Evolutionary conservation across 2,888 invertebrate genomes (phyloP), one percentile per base, ranked within the genome.

Genomic region (Itoplectis maculator): DNA sequence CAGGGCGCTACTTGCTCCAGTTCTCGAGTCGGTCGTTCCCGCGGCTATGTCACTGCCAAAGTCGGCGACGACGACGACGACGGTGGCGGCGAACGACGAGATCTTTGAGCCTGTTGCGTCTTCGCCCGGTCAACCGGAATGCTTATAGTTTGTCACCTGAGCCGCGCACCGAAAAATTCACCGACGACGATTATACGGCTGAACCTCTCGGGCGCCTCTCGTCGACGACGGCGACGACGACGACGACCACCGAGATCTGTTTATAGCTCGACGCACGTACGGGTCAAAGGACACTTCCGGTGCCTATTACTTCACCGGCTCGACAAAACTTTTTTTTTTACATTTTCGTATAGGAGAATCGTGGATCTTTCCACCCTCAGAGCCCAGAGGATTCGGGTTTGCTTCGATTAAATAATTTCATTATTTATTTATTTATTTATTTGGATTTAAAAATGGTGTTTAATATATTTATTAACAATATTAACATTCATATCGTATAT

Each of bases 211-310:
- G n/a, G n/a, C 56, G 35, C 8, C 35, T 35, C n/a, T 35, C n/a
- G n/a, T n/a, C n/a, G n/a, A n/a, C n/a, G n/a, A n/a, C n/a, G n/a
- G n/a, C n/a, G n/a, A n/a, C n/a, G n/a, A n/a, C n/a, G n/a, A n/a
- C n/a, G n/a, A n/a, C 37, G 35, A 49, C 3, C 29, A 29, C 29
- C 35, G 15, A n/a, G n/a, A 51, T 61, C 37, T 68, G 61, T 77
- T 77, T 69, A 61, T 51, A 15, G 49, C 15, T n/a, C 59, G 61
- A 20, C 54, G 61, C 77, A 77, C 77, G 77, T 68, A 40, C 23
- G 45, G n/a, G 54, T 51, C 65, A 75, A 56, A 45, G 15, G n/a
- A 45, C n/a, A 69, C 69, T 76, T 76, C 66, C 66, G 75, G 63
- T 42, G 6, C 54, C 15, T 51, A 29, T 29, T 29, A 29, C 29